Evolutionary conservation across 1,140 invertebrate species (phyloP).

Genomic region (Heliconius congener): DNA sequence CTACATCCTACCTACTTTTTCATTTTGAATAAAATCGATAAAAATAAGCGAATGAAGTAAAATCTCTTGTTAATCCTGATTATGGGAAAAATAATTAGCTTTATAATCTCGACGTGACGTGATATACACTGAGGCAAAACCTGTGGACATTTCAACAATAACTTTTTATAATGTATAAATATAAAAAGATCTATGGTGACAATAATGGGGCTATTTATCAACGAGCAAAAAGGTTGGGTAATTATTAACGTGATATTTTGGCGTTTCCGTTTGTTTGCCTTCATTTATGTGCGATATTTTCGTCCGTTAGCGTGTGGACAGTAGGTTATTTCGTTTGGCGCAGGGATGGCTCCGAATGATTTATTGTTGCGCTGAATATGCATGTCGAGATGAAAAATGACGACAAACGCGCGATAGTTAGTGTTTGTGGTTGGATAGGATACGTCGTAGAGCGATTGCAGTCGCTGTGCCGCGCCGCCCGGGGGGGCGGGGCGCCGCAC

Average conservation of each 20-base stretch:
- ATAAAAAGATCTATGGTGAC: conserved; percentile 69
- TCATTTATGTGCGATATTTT: conserved; percentile 68
- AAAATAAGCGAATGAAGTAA: background rate
- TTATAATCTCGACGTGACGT: background rate
- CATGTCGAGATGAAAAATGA: conserved; percentile 80
- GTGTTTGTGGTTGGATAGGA: conserved; percentile 49
- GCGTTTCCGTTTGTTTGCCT: conserved; percentile 71
- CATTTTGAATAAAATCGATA: background rate
- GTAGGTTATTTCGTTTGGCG: conserved; percentile 71
- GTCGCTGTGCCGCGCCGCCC: conserved; percentile 16
- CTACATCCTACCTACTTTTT: background rate
- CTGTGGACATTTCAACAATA: background rate
- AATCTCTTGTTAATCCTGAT: background rate
- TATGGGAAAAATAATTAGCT: background rate
- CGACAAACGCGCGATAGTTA: conserved; percentile 65
- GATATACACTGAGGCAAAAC: background rate
- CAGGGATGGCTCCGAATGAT: conserved; percentile 70
- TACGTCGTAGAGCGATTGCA: conserved; percentile 35
- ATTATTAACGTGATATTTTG: conserved; percentile 77
- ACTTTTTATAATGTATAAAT: conserved; percentile 48
- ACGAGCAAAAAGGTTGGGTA: conserved; percentile 71
- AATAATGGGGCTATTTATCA: conserved; percentile 80
- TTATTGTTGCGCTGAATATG: conserved; percentile 80
- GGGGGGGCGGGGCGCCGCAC: background rate
- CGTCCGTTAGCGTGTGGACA: conserved; percentile 63